Evolutionary conservation across 2,888 invertebrate genomes (phyloP).

Genomic region (Drosophila mimetica): DNA sequence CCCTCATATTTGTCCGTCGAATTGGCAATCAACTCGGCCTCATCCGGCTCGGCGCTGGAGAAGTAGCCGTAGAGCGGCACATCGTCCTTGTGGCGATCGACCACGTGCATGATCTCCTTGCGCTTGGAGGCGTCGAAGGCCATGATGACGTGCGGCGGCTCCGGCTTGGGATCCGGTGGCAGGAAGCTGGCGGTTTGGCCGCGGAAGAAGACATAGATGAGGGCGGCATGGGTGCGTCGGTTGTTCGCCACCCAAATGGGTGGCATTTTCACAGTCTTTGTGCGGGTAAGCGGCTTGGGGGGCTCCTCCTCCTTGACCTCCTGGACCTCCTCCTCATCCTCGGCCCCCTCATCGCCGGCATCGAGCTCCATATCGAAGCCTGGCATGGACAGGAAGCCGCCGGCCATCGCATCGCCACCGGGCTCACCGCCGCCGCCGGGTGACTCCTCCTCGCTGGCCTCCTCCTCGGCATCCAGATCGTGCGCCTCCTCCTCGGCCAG

Average conservation of each 20-base stretch:
- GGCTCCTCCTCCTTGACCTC: conserved; percentile 53
- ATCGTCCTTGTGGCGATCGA: conserved; percentile 85
- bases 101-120: conserved; percentile 86
- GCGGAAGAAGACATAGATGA: conserved; percentile 86
- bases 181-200: conserved; percentile 85
- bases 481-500: conserved; percentile 37
- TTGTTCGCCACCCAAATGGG: conserved; percentile 86
- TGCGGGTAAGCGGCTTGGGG: conserved; percentile 60
- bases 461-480: conserved; percentile 59
- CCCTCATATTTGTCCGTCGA: conserved; percentile 86
- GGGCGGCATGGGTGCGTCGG: conserved; percentile 86
- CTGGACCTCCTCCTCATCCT: conserved; percentile 50
- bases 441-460: conserved; percentile 63
- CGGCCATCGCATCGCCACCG: conserved; percentile 13
- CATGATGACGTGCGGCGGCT: conserved; percentile 88
- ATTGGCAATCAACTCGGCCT: conserved; percentile 88
- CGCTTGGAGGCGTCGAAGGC: conserved; percentile 89
- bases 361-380: conserved; percentile 58
- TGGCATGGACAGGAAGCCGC: conserved; percentile 43
- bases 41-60: conserved; percentile 86
- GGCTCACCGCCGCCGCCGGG: conserved; percentile 43
- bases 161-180: conserved; percentile 86
- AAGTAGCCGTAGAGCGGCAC: conserved; percentile 89
- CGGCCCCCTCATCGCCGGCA: conserved; percentile 23
- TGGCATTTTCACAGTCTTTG: conserved; percentile 83